phyloP scores from a whole-genome alignment of 2,113 vertebrate genomes.

The Ceuthmochares aereus region DNA sequence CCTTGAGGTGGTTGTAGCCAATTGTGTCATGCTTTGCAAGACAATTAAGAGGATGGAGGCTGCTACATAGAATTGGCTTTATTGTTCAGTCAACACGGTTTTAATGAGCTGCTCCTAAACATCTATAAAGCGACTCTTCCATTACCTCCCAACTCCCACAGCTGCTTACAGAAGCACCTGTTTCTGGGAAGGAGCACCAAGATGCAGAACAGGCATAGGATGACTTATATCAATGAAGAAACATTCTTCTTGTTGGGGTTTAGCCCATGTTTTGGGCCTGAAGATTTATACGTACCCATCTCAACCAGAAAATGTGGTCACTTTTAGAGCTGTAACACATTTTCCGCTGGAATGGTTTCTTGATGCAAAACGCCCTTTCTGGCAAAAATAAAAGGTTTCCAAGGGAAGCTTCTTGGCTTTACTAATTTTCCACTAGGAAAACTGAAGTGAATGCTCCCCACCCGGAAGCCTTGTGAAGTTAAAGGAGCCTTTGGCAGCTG shows the following conservation, averaged over 20 bases:
- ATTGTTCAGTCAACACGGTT: background rate
- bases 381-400: constrained; percentile 19
- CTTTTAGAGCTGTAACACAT: background rate
- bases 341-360: constrained; percentile 1
- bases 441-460: background rate
- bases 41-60: rapidly evolving
- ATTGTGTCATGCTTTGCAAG: background rate
- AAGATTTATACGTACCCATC: background rate
- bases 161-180: background rate
- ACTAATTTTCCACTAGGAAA: constrained; percentile 31
- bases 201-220: background rate
- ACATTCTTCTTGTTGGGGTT: background rate
- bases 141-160: background rate
- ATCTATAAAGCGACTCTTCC: background rate
- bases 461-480: background rate
- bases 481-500: background rate
- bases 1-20: background rate
- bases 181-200: background rate
- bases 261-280: background rate
- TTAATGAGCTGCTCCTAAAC: background rate
- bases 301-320: background rate
- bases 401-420: background rate
- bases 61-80: background rate
- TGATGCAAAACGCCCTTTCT: background rate
- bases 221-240: background rate